phyloP scores from a whole-genome alignment of 2,888 invertebrate genomes.

The Anagyrus pseudococci region DNA sequence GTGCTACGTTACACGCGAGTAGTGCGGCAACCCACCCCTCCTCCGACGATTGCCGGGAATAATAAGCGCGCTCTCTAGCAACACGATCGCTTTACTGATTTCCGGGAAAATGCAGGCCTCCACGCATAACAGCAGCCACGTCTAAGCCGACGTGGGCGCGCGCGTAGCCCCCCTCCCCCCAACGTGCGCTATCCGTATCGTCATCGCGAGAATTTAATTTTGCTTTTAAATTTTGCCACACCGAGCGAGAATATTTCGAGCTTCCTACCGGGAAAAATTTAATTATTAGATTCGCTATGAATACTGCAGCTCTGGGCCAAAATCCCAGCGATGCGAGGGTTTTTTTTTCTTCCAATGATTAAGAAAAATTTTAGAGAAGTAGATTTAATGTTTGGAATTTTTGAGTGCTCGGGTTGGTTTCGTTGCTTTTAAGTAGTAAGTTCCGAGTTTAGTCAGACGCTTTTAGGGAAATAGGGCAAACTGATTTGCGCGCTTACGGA shows the following conservation, averaged over 20 bases:
- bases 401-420: too few relatives aligned
- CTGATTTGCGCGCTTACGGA: too few relatives aligned
- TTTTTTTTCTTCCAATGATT: too few relatives aligned
- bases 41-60: slow-evolving; percentile 16
- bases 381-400: too few relatives aligned
- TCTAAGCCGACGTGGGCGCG: too few relatives aligned
- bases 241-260: neutral
- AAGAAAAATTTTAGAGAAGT: too few relatives aligned
- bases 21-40: slow-evolving; percentile 3
- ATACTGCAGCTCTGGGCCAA: too few relatives aligned
- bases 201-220: slow-evolving; percentile 7
- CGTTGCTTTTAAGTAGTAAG: neutral
- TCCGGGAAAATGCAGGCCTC: slow-evolving; percentile 13
- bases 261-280: neutral
- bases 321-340: too few relatives aligned
- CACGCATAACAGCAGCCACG: neutral
- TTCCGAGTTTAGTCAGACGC: neutral
- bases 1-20: too few relatives aligned
- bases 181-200: neutral
- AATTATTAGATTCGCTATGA: too few relatives aligned
- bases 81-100: slow-evolving; percentile 30
- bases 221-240: slow-evolving; percentile 11
- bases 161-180: too few relatives aligned
- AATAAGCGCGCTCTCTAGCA: slow-evolving; percentile 24
- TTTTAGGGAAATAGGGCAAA: too few relatives aligned